Base-by-base conservation (phyloP, 2,888 invertebrate species). In the Labia minor region DNA sequence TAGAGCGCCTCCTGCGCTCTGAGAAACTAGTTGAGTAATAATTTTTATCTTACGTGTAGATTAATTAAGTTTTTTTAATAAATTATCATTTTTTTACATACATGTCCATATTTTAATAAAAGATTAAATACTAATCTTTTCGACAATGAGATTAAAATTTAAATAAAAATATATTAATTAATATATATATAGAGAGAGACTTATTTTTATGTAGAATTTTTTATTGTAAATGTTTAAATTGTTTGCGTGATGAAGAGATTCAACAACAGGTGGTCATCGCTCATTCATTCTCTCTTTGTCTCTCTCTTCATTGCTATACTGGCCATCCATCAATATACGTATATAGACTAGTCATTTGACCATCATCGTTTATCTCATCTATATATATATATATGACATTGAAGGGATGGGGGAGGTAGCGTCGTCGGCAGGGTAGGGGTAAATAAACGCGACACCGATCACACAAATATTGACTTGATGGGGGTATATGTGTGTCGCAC, bases 191-290 rank as follows among this genome's bases (percentile, higher is more conserved):
- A n/a, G n/a, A n/a, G n/a, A n/a, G n/a, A n/a, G n/a, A n/a, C n/a
- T n/a, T n/a, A n/a, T n/a, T n/a, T n/a, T n/a, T n/a, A n/a, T n/a
- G 26, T 26, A 26, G 3, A 26, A 26, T 6, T 26, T 8, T 8
- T 26, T 6, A 26, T 3, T 26, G 26, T 3, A 26, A 26, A 26
- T 3, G 26, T 8, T 26, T 49, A 49, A n/a, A 49, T 49, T 49
- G 49, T 11, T 49, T 49, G 49, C 49, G 49, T 49, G 49, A 4
- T n/a, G 16, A 16, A 49, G 49, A 49, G 49, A 49, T n/a, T 49
- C 49, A 49, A 49, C 49, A 49, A 49, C 49, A 49, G 49, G 49
- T 49, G 49, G 49, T 49, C 49, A n/a, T n/a, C n/a, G n/a, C n/a
- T n/a, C n/a, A n/a, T n/a, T n/a, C n/a, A 49, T 11, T 26, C 26